phyloP scores from a whole-genome alignment of 2,113 vertebrate genomes.

The Tupaia chinensis region DNA sequence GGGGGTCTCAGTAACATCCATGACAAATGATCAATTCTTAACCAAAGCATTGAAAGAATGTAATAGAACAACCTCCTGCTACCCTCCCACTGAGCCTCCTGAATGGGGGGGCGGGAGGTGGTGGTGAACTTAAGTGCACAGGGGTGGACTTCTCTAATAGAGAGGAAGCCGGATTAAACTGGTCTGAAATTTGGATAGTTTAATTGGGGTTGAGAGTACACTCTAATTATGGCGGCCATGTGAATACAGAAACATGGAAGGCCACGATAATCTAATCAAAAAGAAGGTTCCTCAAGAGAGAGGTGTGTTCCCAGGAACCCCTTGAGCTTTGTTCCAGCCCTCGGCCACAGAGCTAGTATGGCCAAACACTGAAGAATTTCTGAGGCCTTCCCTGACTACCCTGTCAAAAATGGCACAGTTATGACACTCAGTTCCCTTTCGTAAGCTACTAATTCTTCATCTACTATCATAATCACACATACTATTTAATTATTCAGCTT shows the following conservation, averaged over 20 bases:
- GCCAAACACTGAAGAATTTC: not conserved
- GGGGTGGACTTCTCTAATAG: not conserved
- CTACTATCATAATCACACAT: not conserved
- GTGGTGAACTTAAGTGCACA: not conserved
- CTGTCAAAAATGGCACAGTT: not conserved
- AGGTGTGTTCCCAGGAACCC: not conserved
- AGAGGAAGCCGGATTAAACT: not conserved
- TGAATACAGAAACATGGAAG: not conserved
- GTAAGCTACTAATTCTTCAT: not conserved
- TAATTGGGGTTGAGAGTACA: not conserved
- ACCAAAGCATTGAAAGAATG: not conserved
- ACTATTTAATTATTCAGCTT: not conserved
- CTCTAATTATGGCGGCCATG: not conserved
- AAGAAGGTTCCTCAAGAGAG: not conserved
- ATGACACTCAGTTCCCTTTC: not conserved
- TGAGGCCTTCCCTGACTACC: not conserved
- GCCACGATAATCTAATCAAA: not conserved
- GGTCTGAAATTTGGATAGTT: not conserved
- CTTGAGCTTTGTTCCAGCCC: not conserved
- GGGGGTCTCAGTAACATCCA: not conserved
- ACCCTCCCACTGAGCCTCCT: not conserved
- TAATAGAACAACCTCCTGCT: not conserved
- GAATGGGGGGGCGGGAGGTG: not conserved
- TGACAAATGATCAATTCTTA: conserved; percentile 3
- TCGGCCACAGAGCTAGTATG: not conserved